Conservation (phyloP, 92 coral and sea anemone species). For the Montipora capitata region DNA sequence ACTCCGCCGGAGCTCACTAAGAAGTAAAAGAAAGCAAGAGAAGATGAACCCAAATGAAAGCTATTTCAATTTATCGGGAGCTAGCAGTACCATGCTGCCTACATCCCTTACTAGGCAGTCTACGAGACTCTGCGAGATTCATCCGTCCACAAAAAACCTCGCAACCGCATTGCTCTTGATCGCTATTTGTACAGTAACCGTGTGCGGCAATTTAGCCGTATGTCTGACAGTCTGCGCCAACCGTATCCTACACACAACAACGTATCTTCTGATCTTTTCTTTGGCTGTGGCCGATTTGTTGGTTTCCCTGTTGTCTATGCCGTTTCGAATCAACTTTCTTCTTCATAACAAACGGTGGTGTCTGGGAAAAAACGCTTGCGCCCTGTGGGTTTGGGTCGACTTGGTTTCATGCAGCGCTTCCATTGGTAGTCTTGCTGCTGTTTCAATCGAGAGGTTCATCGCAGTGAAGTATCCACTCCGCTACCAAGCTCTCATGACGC, state of each 20-base stretch:
- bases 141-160: constrained; percentile 47
- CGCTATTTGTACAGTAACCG: constrained; percentile 70
- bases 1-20: too few species aligned
- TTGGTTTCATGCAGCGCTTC: constrained; percentile 89
- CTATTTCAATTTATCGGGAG: neutral
- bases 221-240: constrained; percentile 69
- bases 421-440: constrained; percentile 82
- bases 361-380: constrained; percentile 66
- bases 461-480: constrained; percentile 87
- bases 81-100: too few species aligned
- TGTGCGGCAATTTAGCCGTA: constrained; percentile 78
- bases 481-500: constrained; percentile 65
- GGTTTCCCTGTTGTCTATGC: constrained; percentile 84
- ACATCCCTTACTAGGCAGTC: neutral
- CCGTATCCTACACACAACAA: constrained; percentile 79
- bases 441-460: constrained; percentile 87
- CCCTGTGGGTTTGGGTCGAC: constrained; percentile 90
- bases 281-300: constrained; percentile 87
- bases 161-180: constrained; percentile 57
- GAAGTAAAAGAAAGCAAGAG: neutral
- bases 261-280: constrained; percentile 83
- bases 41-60: constrained; percentile 3
- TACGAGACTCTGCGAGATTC: neutral
- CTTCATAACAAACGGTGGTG: constrained; percentile 83
- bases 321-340: constrained; percentile 79